These are phyloP conservation scores for Glossophaga mutica DNA, from an alignment of 2,797 vertebrate genomes.

Conservation along the genomic window DNA sequence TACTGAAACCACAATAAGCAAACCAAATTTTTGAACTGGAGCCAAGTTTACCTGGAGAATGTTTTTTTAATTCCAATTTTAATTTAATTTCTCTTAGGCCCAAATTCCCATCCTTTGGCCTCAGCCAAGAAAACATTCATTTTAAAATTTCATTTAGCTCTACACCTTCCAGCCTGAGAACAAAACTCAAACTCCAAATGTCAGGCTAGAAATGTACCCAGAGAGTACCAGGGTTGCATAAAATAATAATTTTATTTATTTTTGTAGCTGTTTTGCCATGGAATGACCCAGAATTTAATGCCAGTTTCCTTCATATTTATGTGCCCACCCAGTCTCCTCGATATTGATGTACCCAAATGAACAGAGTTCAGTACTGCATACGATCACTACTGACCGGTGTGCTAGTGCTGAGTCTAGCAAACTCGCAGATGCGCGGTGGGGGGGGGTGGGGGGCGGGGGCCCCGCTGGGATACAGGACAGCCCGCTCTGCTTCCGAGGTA, in stretches of 20 bases:
- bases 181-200: not conserved
- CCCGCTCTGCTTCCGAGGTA: not conserved
- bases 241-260: constrained; percentile 16
- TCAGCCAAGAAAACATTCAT: not conserved
- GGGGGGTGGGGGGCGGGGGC: not conserved
- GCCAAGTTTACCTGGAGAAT: not conserved
- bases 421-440: not conserved
- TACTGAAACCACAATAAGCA: not conserved
- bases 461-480: no score
- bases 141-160: not conserved
- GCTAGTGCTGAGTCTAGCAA: not conserved
- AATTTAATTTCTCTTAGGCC: not conserved
- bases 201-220: not conserved
- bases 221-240: not conserved
- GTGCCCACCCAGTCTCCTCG: not conserved
- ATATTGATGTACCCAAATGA: not conserved
- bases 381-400: not conserved
- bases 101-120: not conserved
- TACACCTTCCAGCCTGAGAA: not conserved
- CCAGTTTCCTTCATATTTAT: not conserved
- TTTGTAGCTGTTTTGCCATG: not conserved
- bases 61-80: not conserved
- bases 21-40: not conserved
- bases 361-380: not conserved
- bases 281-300: not conserved